A percentile compares a stretch with the other conserved stretches of the same genome.
Conservation (phyloP, 1,140 invertebrate genomes). For the Penaeus japonicus region DNA sequence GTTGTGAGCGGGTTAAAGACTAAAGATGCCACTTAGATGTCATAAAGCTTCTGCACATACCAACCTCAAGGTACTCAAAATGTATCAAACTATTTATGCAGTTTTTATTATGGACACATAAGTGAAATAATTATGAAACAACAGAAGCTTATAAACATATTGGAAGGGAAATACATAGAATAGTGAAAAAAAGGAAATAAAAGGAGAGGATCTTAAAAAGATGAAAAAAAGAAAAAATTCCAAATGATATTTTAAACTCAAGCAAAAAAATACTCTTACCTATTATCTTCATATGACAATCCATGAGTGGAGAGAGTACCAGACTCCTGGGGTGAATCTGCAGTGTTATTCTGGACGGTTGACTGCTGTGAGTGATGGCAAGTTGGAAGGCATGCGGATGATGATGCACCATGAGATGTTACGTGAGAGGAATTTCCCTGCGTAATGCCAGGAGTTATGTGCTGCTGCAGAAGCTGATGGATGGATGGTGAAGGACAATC, state of each 20-base stretch:
- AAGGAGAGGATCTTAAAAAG: too few species aligned
- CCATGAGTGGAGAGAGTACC: not conserved
- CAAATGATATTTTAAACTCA: not conserved
- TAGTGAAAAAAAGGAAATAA: too few species aligned
- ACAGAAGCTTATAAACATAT: too few species aligned
- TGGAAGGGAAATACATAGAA: too few species aligned
- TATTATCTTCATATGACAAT: conserved; percentile 45
- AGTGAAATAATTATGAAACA: too few species aligned
- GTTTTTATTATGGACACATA: too few species aligned
- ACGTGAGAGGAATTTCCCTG: not conserved
- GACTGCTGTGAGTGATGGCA: not conserved
- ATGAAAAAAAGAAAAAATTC: not conserved
- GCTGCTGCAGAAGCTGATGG: conserved; percentile 52
- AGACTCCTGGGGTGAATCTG: not conserved
- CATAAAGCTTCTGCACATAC: too few species aligned
- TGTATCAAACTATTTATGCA: too few species aligned
- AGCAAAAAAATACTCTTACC: not conserved
- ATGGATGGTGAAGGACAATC: conserved; percentile 40
- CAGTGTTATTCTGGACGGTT: not conserved
- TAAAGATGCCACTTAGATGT: too few species aligned
- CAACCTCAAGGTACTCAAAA: too few species aligned
- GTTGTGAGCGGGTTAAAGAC: too few species aligned
- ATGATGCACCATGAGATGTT: not conserved
- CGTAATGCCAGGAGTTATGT: conserved; percentile 1
- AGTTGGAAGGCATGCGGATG: not conserved